These are phyloP conservation scores for Drosophila santomea DNA, from an alignment of 1,140 invertebrate species.

Conservation along the genomic window DNA sequence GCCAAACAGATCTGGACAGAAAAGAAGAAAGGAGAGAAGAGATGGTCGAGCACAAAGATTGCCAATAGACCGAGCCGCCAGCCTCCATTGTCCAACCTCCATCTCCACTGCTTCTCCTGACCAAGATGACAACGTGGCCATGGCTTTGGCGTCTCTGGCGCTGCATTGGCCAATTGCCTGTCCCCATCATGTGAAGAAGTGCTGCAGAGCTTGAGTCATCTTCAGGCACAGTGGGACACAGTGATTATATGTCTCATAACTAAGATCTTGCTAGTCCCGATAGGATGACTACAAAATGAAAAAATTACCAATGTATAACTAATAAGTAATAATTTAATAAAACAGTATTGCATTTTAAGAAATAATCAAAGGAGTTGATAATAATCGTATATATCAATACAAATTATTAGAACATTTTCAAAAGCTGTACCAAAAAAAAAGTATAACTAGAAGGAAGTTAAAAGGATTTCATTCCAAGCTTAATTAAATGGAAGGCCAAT, in stretches of 20 bases:
- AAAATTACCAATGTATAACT: too few relatives aligned
- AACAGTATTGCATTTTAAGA: too few relatives aligned
- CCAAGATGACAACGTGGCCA: slow-evolving; percentile 69
- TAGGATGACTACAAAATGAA: too few relatives aligned
- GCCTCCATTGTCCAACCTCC: slow-evolving; percentile 2
- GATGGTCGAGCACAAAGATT: slow-evolving; percentile 47
- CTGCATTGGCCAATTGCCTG: slow-evolving; percentile 75
- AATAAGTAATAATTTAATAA: too few relatives aligned
- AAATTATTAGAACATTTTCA: too few relatives aligned
- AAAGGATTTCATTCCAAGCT: too few relatives aligned
- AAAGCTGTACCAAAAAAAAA: too few relatives aligned
- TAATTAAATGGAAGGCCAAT: background rate
- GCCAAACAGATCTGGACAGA: slow-evolving; percentile 17
- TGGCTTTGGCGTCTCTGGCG: slow-evolving; percentile 58
- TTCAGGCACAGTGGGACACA: slow-evolving; percentile 32
- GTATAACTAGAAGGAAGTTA: too few relatives aligned
- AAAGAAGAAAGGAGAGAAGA: slow-evolving; percentile 21
- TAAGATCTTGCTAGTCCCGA: background rate
- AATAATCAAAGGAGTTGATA: too few relatives aligned
- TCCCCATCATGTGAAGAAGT: slow-evolving; percentile 60
- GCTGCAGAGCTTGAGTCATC: slow-evolving; percentile 36
- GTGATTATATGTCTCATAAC: too few relatives aligned
- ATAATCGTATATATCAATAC: too few relatives aligned
- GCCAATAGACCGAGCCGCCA: slow-evolving; percentile 49
- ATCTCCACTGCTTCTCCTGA: slow-evolving; percentile 6